Conservation (phyloP, 2,888 invertebrate species). For the Syrphus vitripennis region DNA sequence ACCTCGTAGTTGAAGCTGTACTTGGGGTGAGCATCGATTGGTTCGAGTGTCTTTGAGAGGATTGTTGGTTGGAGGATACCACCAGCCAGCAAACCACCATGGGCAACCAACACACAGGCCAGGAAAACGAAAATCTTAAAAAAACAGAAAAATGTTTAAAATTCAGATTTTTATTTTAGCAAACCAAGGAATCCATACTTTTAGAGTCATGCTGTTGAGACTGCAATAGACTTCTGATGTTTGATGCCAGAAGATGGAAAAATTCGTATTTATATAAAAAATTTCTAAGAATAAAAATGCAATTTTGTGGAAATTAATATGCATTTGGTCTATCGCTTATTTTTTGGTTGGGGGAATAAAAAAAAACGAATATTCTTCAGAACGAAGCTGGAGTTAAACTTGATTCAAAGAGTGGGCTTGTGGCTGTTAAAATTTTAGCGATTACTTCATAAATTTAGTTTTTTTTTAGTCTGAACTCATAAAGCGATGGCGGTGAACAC, state of each 20-base stretch:
- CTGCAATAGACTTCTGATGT: not conserved
- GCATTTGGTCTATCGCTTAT: not conserved
- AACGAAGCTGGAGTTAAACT: not conserved
- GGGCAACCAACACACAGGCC: constrained; percentile 27
- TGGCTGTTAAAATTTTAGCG: not conserved
- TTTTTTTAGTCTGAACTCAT: not conserved
- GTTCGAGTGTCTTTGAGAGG: constrained; percentile 12
- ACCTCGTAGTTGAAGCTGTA: constrained; percentile 73
- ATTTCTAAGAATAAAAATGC: not conserved
- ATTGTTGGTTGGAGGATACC: constrained; percentile 33
- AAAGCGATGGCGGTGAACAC: not conserved
- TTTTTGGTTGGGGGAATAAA: not conserved
- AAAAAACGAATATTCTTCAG: not conserved
- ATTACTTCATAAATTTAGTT: not conserved
- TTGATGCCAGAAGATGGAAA: not conserved
- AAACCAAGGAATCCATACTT: not conserved
- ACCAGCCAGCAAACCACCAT: constrained; percentile 11
- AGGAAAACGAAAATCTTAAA: constrained; percentile 29
- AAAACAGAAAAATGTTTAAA: not conserved
- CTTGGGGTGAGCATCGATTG: constrained; percentile 23
- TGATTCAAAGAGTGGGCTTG: not conserved
- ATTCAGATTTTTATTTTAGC: not conserved
- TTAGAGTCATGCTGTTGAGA: constrained; percentile 1
- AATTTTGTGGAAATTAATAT: not conserved
- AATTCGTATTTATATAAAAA: not conserved